Evolutionary conservation across 2,113 vertebrate species (phyloP).

Genomic region (Festucalex cinctus): DNA sequence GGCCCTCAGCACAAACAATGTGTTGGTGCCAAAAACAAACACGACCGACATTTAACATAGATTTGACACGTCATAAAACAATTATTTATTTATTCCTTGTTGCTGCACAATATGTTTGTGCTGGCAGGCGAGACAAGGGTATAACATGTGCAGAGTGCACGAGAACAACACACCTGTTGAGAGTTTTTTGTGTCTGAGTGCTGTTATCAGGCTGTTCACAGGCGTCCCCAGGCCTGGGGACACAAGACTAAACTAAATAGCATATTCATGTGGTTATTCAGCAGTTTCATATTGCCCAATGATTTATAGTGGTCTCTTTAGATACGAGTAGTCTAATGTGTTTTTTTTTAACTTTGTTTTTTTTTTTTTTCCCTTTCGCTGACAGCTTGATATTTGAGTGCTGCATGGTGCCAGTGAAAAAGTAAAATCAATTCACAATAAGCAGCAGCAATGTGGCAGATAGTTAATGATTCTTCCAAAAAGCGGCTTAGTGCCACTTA

Average conservation of each 20-base stretch:
- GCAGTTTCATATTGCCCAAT: background rate
- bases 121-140: background rate
- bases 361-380: background rate
- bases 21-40: slow-evolving; percentile 1
- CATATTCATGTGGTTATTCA: background rate
- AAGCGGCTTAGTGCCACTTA: background rate
- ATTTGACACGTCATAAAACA: slow-evolving; percentile 10
- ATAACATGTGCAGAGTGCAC: background rate
- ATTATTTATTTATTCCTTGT: background rate
- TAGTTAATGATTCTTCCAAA: background rate
- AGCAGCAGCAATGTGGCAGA: background rate
- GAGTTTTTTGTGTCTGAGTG: slow-evolving; percentile 1
- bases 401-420: background rate
- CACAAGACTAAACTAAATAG: background rate
- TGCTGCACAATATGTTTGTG: background rate
- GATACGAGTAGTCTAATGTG: too few species aligned
- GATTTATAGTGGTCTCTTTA: background rate
- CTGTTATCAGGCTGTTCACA: background rate
- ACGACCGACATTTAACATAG: slow-evolving; percentile 3
- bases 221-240: background rate
- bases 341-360: background rate
- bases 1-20: slow-evolving; percentile 5
- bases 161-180: background rate
- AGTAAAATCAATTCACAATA: too few species aligned
- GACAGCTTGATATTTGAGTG: background rate